Conservation (phyloP, 2,113 vertebrate species). For the Balaeniceps rex region DNA sequence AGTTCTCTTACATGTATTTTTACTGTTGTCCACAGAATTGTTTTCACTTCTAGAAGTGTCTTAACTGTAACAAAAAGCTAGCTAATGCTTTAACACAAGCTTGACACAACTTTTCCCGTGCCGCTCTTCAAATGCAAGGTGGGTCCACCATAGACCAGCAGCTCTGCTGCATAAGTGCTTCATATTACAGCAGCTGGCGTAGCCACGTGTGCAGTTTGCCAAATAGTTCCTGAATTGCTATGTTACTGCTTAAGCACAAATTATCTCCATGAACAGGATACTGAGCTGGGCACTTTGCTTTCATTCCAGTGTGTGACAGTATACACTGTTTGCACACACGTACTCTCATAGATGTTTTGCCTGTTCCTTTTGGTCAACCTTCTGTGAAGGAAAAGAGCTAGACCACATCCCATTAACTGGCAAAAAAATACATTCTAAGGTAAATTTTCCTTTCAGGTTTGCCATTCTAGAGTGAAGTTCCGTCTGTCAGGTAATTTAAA, state of each 20-base stretch:
- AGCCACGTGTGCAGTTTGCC: not conserved
- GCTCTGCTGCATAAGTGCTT: not conserved
- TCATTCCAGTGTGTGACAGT: not conserved
- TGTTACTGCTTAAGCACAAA: not conserved
- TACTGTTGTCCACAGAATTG: not conserved
- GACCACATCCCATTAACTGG: not conserved
- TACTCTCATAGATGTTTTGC: not conserved
- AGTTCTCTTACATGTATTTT: not conserved
- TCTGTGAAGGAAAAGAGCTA: not conserved
- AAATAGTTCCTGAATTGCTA: not conserved
- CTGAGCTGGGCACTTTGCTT: not conserved
- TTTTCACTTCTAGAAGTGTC: not conserved
- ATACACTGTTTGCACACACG: fast-evolving
- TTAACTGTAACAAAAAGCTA: not conserved
- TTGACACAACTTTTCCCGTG: not conserved
- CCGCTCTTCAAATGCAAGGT: not conserved
- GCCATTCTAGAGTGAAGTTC: not conserved
- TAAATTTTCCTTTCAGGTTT: not conserved
- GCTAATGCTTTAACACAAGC: not conserved
- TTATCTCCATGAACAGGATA: not conserved
- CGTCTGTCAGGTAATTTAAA: not conserved
- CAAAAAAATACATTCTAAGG: not conserved
- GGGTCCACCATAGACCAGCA: not conserved
- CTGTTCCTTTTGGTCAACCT: not conserved
- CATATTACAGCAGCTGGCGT: not conserved